Conservation (phyloP, 2,113 vertebrate genomes). For the Equus przewalskii region DNA sequence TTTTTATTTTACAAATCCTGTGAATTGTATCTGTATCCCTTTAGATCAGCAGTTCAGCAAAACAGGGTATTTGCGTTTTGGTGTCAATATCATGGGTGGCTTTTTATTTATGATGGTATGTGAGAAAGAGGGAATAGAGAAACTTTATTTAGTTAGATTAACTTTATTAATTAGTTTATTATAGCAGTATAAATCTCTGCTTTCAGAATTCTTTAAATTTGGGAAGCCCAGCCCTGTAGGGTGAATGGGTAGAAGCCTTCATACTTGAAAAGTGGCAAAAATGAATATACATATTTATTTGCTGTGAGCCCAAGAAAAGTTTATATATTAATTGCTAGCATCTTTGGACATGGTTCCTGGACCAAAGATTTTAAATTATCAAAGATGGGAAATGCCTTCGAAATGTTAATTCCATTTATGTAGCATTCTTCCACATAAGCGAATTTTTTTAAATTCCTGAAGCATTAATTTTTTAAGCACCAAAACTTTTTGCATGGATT, state of each 20-base stretch:
- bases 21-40: neutral
- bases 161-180: slow-evolving; percentile 27
- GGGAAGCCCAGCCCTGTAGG: neutral
- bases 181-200: neutral
- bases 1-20: neutral
- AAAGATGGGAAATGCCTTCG: slow-evolving; percentile 17
- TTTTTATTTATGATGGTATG: neutral
- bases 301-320: slow-evolving; percentile 17
- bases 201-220: slow-evolving; percentile 14
- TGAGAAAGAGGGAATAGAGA: slow-evolving; percentile 11
- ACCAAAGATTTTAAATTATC: slow-evolving; percentile 28
- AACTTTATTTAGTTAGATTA: slow-evolving; percentile 36
- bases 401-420: slow-evolving; percentile 6
- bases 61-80: slow-evolving; percentile 54
- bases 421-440: slow-evolving; percentile 9
- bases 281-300: slow-evolving; percentile 27
- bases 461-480: slow-evolving; percentile 10
- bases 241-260: neutral
- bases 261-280: slow-evolving; percentile 47
- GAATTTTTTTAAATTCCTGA: slow-evolving; percentile 41
- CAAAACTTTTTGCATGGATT: neutral
- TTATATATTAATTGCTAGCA: neutral
- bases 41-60: neutral
- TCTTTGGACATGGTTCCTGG: slow-evolving; percentile 52
- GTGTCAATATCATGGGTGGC: neutral